Conservation (phyloP, 64 coral and sea anemone species). For the Hydrozoanthus tunicans region DNA sequence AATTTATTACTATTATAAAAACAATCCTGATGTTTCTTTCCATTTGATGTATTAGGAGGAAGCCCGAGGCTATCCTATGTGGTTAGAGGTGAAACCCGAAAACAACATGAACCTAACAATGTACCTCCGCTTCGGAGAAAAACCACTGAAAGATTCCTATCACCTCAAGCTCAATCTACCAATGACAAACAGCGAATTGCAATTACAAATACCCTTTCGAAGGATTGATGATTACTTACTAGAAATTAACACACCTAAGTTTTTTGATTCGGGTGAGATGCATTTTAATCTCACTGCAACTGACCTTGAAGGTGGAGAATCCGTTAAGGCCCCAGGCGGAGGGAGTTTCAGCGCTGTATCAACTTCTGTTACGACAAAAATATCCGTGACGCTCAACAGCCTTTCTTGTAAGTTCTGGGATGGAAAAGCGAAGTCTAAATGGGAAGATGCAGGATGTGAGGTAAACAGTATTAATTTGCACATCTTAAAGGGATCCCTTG, state of each 20-base stretch:
- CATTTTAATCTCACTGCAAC: slow-evolving; percentile 31
- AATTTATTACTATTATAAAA: no score
- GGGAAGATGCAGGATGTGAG: slow-evolving; percentile 42
- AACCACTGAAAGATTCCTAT: slow-evolving; percentile 33
- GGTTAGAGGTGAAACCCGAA: slow-evolving; percentile 24
- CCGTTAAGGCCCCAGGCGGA: slow-evolving; percentile 10
- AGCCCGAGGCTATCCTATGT: slow-evolving; percentile 1
- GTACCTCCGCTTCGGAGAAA: slow-evolving; percentile 49
- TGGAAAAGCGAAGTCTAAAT: background rate
- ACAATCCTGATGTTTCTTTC: background rate
- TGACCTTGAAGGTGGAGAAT: slow-evolving; percentile 18
- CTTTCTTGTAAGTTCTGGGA: slow-evolving; percentile 50
- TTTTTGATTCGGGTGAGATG: background rate
- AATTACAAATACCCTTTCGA: background rate
- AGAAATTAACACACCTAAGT: slow-evolving; percentile 30
- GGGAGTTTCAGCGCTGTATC: background rate
- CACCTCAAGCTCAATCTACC: slow-evolving; percentile 38
- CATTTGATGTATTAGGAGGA: background rate
- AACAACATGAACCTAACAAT: slow-evolving; percentile 22
- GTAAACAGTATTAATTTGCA: background rate
- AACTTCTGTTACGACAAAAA: slow-evolving; percentile 14
- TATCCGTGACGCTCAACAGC: slow-evolving; percentile 25
- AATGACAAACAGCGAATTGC: background rate
- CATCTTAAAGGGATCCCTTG: no score
- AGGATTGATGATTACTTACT: slow-evolving; percentile 31